phyloP scores from a whole-genome alignment of 2,888 invertebrate species.

The Myopa tessellatipennis region DNA sequence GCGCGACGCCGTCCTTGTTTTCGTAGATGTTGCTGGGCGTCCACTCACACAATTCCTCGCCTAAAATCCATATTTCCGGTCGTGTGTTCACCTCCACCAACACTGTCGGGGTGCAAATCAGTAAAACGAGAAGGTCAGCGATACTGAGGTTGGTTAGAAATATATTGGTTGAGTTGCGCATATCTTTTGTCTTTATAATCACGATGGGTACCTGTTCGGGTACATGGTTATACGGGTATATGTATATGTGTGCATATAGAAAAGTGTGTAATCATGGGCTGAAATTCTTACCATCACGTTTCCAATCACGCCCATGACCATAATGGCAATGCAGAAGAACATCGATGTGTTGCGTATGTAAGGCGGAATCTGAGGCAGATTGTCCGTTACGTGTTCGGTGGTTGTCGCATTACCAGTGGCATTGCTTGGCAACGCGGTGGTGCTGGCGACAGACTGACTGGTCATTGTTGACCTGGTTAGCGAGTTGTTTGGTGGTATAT shows the following conservation, averaged over 20 bases:
- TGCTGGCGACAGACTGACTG: conserved; percentile 38
- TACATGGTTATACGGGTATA: conserved; percentile 17
- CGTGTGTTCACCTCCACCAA: conserved; percentile 93
- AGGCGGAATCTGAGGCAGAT: conserved; percentile 76
- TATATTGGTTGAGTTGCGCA: conserved; percentile 95
- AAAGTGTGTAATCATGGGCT: background rate
- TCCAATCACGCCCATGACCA: conserved; percentile 90
- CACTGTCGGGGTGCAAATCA: conserved; percentile 93
- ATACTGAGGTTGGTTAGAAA: conserved; percentile 94
- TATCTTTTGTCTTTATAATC: conserved; percentile 90
- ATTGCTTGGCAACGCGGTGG: conserved; percentile 13
- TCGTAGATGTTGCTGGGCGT: no score
- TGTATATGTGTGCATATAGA: conserved; percentile 10
- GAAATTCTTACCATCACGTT: conserved; percentile 81
- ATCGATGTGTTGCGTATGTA: conserved; percentile 91
- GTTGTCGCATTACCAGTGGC: background rate
- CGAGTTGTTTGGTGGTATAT: conserved; percentile 4
- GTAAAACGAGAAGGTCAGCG: conserved; percentile 89
- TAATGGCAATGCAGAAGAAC: conserved; percentile 87
- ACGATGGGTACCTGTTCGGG: conserved; percentile 79
- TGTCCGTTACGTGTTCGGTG: conserved; percentile 26
- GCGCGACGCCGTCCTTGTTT: no score
- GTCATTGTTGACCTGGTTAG: conserved; percentile 24
- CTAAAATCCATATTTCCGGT: conserved; percentile 93
- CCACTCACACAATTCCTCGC: conserved; percentile 92